These are phyloP conservation scores for Nesidiocoris tenuis DNA, from an alignment of 2,888 invertebrate genomes.

Conservation along the genomic window DNA sequence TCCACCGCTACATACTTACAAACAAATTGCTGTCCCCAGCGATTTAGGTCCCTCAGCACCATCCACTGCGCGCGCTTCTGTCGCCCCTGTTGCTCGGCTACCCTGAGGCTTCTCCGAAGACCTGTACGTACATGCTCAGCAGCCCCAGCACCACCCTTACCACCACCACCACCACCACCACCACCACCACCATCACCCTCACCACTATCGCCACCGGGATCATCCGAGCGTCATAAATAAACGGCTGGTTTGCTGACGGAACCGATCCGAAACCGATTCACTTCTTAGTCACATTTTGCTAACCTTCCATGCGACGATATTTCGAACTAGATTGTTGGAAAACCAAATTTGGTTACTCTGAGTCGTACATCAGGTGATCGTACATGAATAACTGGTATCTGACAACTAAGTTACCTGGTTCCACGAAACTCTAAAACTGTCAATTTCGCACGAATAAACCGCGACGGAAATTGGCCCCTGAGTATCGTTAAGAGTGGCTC, in stretches of 20 bases:
- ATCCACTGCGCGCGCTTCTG: not conserved
- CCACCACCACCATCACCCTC: not conserved
- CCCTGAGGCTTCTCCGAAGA: not conserved
- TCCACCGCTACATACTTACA: slow-evolving; percentile 39
- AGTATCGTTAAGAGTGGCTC: too few relatives aligned
- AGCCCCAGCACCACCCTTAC: not conserved
- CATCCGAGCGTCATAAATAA: not conserved
- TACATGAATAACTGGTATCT: too few relatives aligned
- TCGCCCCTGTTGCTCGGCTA: not conserved
- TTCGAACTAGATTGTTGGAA: too few relatives aligned
- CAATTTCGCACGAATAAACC: too few relatives aligned
- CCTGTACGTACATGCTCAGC: not conserved
- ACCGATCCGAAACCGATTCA: not conserved
- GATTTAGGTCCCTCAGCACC: slow-evolving; percentile 17
- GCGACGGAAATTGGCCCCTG: too few relatives aligned
- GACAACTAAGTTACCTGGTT: too few relatives aligned
- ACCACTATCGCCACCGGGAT: too few relatives aligned
- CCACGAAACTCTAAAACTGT: too few relatives aligned
- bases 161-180: not conserved
- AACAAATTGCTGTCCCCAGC: slow-evolving; percentile 41
- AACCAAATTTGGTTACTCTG: too few relatives aligned
- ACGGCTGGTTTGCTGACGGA: not conserved
- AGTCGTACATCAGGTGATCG: too few relatives aligned
- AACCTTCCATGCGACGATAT: too few relatives aligned
- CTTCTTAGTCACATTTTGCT: not conserved